Evolutionary conservation across 2,113 vertebrate species (phyloP), one percentile per base, ranked within the genome.

Genomic region (Pogonocichla stellata): DNA sequence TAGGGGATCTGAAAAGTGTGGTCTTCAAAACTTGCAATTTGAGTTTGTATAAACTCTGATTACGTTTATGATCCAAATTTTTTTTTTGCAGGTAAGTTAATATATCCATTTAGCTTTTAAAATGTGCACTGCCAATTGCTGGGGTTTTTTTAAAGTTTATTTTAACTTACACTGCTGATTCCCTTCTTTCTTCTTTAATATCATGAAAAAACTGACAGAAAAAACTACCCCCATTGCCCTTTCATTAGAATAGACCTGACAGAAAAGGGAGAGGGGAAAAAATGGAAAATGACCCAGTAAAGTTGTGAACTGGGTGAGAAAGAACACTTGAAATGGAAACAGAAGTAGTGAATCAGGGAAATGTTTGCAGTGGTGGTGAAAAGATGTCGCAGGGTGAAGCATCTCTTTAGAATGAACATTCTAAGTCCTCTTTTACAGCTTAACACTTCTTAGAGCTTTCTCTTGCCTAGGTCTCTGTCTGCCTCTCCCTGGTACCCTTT

Each of bases 221-320:
- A 42, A 82, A n/a, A 4, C 28, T 80, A 9, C 0, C 4, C 10
- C 4, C 8, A 3, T 1, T 67, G n/a, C 18, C 4, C 5, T 75
- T 75, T 60, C 74, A 17, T 50, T 77, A 65, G 58, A 65, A 42
- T 42, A 36, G 43, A 64, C 9, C 26, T 61, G 42, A 33, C 3
- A 65, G 54, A 85, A 65, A 36, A 58, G 25, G 24, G 48, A 20
- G 23, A 36, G 24, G 16, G 36, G 51, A 2, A 6, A 58, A 61
- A 71, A 75, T 6, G 10, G 24, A 65, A 8, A 61, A 69, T 48
- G 66, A 43, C 62, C 16, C 40, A 40, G 20, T 82, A 25, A 81
- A 90, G 22, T 6, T 74, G 51, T 71, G 62, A 58, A 47, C 61
- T 45, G 36, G 14, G 14, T 58, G 53, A 74, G 48, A 61, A 93